A percentile compares a stretch with the other conserved stretches of the same genome.
Evolutionary conservation across 2,797 vertebrate species (phyloP).

Genomic region (Hydrophis major): DNA sequence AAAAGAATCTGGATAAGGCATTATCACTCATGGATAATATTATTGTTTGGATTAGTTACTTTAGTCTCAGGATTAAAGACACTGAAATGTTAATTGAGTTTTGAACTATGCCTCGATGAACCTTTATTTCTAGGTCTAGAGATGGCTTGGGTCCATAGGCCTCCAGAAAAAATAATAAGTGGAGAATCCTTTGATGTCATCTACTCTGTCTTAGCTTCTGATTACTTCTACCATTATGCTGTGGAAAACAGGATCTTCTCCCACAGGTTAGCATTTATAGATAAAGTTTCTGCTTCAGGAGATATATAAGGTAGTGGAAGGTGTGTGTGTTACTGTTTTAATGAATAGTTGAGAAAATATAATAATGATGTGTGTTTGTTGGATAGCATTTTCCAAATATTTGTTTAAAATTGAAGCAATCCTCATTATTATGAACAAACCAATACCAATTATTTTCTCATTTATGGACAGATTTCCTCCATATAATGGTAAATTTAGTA

Average conservation of each 20-base stretch:
- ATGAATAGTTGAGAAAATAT: neutral
- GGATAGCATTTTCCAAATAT: neutral
- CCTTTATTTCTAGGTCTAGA: conserved; percentile 76
- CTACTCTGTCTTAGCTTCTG: conserved; percentile 75
- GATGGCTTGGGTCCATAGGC: conserved; percentile 82
- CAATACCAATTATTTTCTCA: neutral
- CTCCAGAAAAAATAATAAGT: conserved; percentile 75
- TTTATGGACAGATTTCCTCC: neutral
- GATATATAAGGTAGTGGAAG: neutral
- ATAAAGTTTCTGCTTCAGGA: neutral
- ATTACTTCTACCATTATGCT: conserved; percentile 81
- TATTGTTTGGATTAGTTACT: neutral
- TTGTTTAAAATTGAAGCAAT: neutral
- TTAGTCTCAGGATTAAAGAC: neutral
- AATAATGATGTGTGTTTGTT: neutral
- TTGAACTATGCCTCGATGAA: neutral
- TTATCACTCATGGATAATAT: neutral
- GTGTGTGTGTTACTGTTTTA: neutral
- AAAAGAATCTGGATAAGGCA: neutral
- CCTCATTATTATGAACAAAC: neutral
- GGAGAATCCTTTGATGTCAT: conserved; percentile 79
- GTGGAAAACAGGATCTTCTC: conserved; percentile 76
- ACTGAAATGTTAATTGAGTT: neutral
- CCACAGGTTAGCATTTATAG: conserved; percentile 62
- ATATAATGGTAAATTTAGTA: neutral